These are phyloP conservation scores for Drosophila erecta DNA, from an alignment of 1,140 invertebrate genomes.

Conservation along the genomic window DNA sequence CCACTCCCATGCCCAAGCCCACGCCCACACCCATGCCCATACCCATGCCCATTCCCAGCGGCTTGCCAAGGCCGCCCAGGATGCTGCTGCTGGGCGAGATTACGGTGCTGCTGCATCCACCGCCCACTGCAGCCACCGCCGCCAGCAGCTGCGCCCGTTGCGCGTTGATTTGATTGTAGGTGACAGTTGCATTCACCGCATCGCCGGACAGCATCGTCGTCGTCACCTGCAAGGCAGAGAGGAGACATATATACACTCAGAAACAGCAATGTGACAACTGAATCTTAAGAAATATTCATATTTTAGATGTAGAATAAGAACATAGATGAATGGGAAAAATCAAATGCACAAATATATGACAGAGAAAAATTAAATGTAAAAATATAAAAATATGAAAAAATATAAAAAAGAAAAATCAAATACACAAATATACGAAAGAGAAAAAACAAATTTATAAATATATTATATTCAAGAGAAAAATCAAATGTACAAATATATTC, in stretches of 20 bases:
- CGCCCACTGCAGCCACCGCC: conserved; percentile 66
- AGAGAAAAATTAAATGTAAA: too few species aligned
- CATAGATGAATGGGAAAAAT: too few species aligned
- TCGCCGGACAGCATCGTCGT: conserved; percentile 61
- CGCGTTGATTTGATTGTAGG: conserved; percentile 78
- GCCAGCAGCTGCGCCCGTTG: conserved; percentile 72
- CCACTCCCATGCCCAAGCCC: conserved; percentile 34
- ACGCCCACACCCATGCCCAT: conserved; percentile 45
- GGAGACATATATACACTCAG: conserved; percentile 2
- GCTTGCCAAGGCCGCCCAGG: conserved; percentile 52
- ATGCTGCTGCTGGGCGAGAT: conserved; percentile 75
- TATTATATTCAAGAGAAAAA: too few species aligned
- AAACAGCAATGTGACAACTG: not conserved
- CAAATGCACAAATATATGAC: too few species aligned
- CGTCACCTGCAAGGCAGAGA: conserved; percentile 46
- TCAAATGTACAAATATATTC: too few species aligned
- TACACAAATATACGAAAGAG: too few species aligned
- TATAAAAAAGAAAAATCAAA: too few species aligned
- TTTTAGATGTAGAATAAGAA: too few species aligned
- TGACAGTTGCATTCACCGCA: conserved; percentile 66
- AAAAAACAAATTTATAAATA: too few species aligned
- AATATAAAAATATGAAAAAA: too few species aligned
- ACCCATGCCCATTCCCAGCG: conserved; percentile 52
- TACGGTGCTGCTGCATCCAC: conserved; percentile 74
- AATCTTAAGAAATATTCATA: too few species aligned